Evolutionary conservation across 2,113 vertebrate genomes (phyloP).

Genomic region (Hippocampus zosterae): DNA sequence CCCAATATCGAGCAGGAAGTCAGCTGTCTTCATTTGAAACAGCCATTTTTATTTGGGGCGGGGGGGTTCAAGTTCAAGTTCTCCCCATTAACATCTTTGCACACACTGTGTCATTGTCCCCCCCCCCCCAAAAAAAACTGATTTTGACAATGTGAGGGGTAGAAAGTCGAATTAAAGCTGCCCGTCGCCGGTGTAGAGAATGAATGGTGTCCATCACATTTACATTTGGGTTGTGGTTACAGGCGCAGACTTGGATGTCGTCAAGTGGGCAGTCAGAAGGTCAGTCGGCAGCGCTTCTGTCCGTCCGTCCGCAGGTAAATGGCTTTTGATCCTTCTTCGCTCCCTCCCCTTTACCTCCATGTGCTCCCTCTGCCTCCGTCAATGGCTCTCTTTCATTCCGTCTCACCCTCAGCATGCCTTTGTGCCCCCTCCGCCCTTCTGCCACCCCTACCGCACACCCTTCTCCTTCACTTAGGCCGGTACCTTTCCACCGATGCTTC

Average conservation of each 20-base stretch:
- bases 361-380: constrained; percentile 48
- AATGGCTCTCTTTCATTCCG: constrained; percentile 65
- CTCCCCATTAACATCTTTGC: too few species aligned
- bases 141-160: too few species aligned
- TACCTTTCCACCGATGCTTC: constrained; percentile 1
- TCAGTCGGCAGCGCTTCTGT: constrained; percentile 32
- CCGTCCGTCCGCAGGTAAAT: constrained; percentile 53
- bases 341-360: constrained; percentile 41
- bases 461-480: not conserved
- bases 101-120: too few species aligned
- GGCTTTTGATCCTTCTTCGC: constrained; percentile 56
- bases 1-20: too few species aligned
- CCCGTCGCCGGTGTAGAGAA: too few species aligned
- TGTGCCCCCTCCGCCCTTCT: constrained; percentile 22
- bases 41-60: too few species aligned
- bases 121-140: too few species aligned
- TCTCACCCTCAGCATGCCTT: not conserved
- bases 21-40: too few species aligned
- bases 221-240: not conserved
- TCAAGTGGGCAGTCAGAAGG: constrained; percentile 45
- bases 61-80: too few species aligned
- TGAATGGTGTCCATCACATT: too few species aligned
- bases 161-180: too few species aligned
- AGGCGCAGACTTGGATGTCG: not conserved
- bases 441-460: constrained; percentile 25